Evolutionary conservation across 2,797 vertebrate species (phyloP).

Genomic region (Stomatorhinus walkeri): DNA sequence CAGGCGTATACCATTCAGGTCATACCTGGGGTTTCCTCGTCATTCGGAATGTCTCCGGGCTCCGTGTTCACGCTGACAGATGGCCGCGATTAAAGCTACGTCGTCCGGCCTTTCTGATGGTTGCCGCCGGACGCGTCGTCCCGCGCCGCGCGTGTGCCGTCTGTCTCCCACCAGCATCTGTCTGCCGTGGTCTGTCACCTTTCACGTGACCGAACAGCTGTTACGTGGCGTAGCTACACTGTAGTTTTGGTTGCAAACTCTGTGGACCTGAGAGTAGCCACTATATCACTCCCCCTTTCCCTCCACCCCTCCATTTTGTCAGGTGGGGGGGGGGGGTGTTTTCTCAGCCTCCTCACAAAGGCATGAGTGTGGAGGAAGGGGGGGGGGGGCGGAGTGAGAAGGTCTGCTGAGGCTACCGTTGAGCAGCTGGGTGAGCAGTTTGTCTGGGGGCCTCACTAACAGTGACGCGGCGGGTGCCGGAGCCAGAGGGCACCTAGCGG

Average conservation of each 20-base stretch:
- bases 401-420: background rate
- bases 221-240: background rate
- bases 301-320: background rate
- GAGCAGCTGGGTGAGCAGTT: background rate
- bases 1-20: background rate
- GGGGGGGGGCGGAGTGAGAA: too few relatives aligned
- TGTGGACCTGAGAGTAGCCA: background rate
- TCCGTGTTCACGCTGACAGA: background rate
- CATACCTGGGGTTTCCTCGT: background rate
- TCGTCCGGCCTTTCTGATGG: background rate
- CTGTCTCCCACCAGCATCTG: constrained; percentile 20
- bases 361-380: background rate
- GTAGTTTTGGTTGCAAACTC: constrained; percentile 18
- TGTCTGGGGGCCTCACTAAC: background rate
- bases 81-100: background rate
- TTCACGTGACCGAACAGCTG: constrained; percentile 18
- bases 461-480: background rate
- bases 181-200: constrained; percentile 7
- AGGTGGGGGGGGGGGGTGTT: background rate
- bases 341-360: background rate
- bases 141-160: background rate
- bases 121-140: background rate
- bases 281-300: background rate
- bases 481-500: background rate
- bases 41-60: background rate